Base-by-base conservation (phyloP, 2,113 vertebrate genomes). In the Hiodon alosoides region DNA sequence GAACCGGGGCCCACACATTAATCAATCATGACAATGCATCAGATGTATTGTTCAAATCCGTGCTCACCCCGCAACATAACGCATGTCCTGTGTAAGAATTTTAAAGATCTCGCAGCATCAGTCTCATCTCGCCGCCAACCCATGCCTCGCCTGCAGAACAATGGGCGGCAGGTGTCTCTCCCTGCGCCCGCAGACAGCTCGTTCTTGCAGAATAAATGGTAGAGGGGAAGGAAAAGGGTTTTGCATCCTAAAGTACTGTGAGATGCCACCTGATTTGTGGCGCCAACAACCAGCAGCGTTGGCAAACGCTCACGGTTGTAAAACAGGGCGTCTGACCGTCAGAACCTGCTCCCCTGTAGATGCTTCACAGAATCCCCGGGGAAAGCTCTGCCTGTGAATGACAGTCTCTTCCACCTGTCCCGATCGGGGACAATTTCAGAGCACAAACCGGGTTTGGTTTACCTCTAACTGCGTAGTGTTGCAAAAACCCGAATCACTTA, bases 31-130 rank as follows among this genome's bases (percentile, higher is more conserved):
- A 81, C 54, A 77, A 65, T 81, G 80, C 81, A 84, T 85, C 83
- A 86, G 84, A 83, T 79, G 77, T 85, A 84, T 79, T 83, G 81
- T 85, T 85, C 82, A 88, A 86, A 87, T 82, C 85, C 85, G 85
- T 85, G 80, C 76, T 75, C 79, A 79, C 81, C 80, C 71, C 69
- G 83, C 78, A 13, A 73, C 81, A 76, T 77, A 83, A 84, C 81
- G 85, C 5, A 81, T 83, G 81, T 77, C 82, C 80, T 58, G 67
- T 74, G 67, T 55, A 66, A 74, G 48, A 74, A 55, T 31, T 31
- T 31, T 31, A 31, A 31, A 31, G 31, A 31, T 31, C 31, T 31
- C 31, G 31, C 31, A 31, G 31, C 31, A 31, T 31, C 31, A 31
- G 31, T 31, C 31, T 31, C 31, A 31, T 31, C 31, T 31, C 47